Conservation (phyloP, 2,113 vertebrate species). For the Ginglymostoma cirratum region DNA sequence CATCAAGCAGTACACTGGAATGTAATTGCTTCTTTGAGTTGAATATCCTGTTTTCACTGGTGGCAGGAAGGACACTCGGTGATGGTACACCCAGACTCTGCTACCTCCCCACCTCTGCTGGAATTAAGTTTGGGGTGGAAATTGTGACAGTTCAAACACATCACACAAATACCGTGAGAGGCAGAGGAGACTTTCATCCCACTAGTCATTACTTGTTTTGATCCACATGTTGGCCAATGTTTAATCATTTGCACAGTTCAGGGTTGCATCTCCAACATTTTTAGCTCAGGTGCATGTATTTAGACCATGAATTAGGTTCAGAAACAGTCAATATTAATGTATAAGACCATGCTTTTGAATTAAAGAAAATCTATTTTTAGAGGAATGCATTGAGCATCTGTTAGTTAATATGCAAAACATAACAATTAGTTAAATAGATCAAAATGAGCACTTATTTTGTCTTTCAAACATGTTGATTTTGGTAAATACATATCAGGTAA, state of each 20-base stretch:
- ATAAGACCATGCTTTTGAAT: background rate
- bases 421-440: background rate
- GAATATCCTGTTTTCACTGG: no score
- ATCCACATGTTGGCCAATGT: background rate
- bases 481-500: background rate
- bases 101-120: no score
- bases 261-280: background rate
- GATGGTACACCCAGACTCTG: no score
- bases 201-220: background rate
- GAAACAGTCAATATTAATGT: background rate
- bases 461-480: background rate
- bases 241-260: background rate
- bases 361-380: background rate
- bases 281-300: background rate
- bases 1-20: background rate
- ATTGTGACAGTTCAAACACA: background rate
- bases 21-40: background rate
- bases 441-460: background rate
- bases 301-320: background rate
- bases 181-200: background rate
- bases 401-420: background rate
- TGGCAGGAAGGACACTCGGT: no score
- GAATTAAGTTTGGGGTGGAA: background rate
- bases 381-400: background rate
- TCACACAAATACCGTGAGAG: background rate